Base-by-base conservation (phyloP, 2,888 invertebrate genomes). In the Eupithecia dodoneata region DNA sequence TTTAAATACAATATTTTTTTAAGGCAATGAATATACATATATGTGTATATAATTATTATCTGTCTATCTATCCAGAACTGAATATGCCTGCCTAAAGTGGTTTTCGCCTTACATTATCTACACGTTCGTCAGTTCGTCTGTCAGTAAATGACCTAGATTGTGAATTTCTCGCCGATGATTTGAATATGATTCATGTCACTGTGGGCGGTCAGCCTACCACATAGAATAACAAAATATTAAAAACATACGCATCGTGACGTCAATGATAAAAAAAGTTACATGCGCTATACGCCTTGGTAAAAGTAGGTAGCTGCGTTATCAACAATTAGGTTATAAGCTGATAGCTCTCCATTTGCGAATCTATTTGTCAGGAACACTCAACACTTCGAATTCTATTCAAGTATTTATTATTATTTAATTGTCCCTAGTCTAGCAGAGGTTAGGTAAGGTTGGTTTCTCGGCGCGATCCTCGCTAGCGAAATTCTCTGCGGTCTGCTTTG, bases 291-390 rank as follows among this genome's bases (percentile, higher is more conserved):
- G 42, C 65, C 15, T 66, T 66, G 41, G 30, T 10, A 65, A 30
- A 65, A 65, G 30, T 65, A 49, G 10, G 47, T 47, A 47, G 2
- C 2, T 47, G 30, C 77, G 78, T 78, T 81, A 85, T 81, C 84
- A 77, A 74, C 80, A 84, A 78, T 81, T 78, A 79, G 83, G 83
- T 30, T 30, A 30, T 84, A 86, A 83, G 74, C 79, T 65, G 80
- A 80, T 82, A 83, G 81, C 66, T 73, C 71, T 66, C 69, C 44
- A 59, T 59, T 59, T 59, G 18, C 59, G 18, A 59, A 59, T 18
- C 10, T 3, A 1, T 59, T 55, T 59, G 1, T 59, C 10, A 59
- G 18, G 59, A 18, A n/a, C 59, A 18, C 18, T 18, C 59, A 9
- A 10, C n/a, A 10, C n/a, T 52, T 52, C 30, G 30, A 30, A 30